Percentiles rank a stretch among this genome's conserved stretches.
These are phyloP conservation scores for Corythaixoides concolor DNA, from an alignment of 2,113 vertebrate species.

Conservation along the genomic window DNA sequence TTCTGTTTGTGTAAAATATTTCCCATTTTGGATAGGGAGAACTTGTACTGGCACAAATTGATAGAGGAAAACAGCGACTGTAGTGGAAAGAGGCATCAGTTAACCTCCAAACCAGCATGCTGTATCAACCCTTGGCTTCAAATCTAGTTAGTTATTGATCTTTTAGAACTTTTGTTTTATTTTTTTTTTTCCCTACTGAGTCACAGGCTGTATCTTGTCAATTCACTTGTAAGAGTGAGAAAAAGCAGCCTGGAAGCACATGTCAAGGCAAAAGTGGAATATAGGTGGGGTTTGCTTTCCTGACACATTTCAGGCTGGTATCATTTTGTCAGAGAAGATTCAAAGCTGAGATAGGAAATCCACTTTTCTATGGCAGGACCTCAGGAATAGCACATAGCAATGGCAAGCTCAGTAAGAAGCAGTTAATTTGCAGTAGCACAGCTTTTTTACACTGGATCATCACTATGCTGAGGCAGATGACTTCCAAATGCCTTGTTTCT, in stretches of 20 bases:
- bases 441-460: slow-evolving; percentile 10
- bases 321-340: not conserved
- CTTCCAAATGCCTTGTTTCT: slow-evolving; percentile 24
- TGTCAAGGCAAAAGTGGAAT: not conserved
- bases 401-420: not conserved
- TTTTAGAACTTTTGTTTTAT: not conserved
- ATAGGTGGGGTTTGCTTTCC: not conserved
- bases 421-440: not conserved
- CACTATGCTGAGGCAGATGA: slow-evolving; percentile 9
- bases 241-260: not conserved
- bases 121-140: not conserved
- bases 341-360: not conserved
- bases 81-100: not conserved
- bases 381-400: not conserved
- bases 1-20: not conserved
- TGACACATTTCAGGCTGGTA: not conserved
- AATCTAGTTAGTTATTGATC: not conserved
- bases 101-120: not conserved
- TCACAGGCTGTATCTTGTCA: not conserved
- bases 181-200: not conserved
- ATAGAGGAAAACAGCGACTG: not conserved
- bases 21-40: not conserved
- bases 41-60: not conserved
- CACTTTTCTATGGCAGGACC: not conserved
- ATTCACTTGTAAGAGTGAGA: not conserved